Conservation (phyloP, 1,140 invertebrate genomes). For the Mya arenaria region DNA sequence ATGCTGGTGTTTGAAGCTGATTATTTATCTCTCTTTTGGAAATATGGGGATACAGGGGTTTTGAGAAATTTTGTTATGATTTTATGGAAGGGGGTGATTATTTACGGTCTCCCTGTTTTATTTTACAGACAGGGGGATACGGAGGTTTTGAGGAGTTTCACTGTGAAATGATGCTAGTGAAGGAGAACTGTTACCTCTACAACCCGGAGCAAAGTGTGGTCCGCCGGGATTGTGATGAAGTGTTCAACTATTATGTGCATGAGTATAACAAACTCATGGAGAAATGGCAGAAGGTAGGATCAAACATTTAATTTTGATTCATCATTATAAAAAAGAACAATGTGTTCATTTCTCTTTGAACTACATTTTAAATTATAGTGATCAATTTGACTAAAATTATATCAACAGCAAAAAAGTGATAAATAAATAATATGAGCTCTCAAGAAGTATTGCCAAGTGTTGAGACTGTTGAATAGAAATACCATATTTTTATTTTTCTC, state of each 20-base stretch:
- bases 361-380: background rate
- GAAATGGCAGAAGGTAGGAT: conserved; percentile 72
- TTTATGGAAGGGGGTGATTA: no score
- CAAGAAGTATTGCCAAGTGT: background rate
- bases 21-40: no score
- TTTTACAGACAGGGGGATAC: conserved; percentile 72
- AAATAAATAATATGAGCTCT: background rate
- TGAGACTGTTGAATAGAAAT: background rate
- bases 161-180: conserved; percentile 78
- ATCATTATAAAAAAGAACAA: background rate
- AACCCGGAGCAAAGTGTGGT: conserved; percentile 78
- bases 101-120: background rate
- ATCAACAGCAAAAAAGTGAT: background rate
- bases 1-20: no score
- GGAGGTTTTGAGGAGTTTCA: conserved; percentile 77
- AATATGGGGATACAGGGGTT: no score
- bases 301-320: background rate
- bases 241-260: conserved; percentile 76
- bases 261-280: conserved; percentile 77
- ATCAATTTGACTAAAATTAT: background rate
- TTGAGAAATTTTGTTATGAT: no score
- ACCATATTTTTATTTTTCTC: background rate
- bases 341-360: background rate
- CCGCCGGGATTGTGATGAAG: conserved; percentile 79
- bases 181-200: conserved; percentile 79